These are phyloP conservation scores for Penelope pileata DNA, from an alignment of 2,113 vertebrate genomes.

Conservation along the genomic window DNA sequence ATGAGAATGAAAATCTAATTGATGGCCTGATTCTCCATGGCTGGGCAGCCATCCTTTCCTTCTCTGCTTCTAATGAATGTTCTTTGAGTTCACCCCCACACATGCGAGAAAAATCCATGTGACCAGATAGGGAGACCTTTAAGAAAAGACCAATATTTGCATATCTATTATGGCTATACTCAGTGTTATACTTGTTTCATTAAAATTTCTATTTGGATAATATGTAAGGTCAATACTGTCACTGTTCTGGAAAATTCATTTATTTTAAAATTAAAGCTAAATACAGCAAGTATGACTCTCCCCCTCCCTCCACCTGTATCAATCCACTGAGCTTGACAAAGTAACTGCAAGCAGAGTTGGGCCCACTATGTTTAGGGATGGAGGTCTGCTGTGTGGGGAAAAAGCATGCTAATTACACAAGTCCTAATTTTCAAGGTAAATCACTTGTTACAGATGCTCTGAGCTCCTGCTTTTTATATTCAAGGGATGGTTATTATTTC, in stretches of 20 bases:
- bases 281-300: constrained; percentile 65
- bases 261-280: constrained; percentile 82
- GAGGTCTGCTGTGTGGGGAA: not conserved
- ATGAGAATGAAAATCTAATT: constrained; percentile 51
- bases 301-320: constrained; percentile 56
- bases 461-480: constrained; percentile 1
- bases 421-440: constrained; percentile 28
- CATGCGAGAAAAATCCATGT: constrained; percentile 71
- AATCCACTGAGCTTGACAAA: not conserved
- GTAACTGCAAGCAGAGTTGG: not conserved
- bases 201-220: constrained; percentile 86
- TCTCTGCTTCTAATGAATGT: constrained; percentile 65
- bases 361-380: not conserved
- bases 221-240: constrained; percentile 86
- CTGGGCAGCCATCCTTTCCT: constrained; percentile 29
- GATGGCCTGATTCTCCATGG: constrained; percentile 56
- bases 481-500: constrained; percentile 22
- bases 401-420: constrained; percentile 49
- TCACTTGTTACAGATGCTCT: constrained; percentile 1
- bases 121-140: constrained; percentile 82
- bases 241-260: constrained; percentile 84
- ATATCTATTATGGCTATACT: constrained; percentile 84
- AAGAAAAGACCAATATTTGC: constrained; percentile 88
- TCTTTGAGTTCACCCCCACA: constrained; percentile 45
- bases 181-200: constrained; percentile 83